Base-by-base conservation (phyloP, 2,888 invertebrate genomes). In the Synanthedon myopaeformis region DNA sequence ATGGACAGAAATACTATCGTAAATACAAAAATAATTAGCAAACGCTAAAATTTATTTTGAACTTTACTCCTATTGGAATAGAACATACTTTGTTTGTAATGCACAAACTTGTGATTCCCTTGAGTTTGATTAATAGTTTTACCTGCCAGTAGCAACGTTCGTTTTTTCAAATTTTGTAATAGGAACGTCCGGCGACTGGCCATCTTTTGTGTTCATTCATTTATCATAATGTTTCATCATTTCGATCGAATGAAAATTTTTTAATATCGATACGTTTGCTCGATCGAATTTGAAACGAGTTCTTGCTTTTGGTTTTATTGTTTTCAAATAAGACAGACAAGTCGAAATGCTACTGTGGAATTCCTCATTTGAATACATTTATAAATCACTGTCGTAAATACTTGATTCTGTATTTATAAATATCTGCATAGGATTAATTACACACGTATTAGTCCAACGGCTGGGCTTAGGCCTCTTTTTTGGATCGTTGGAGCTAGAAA, bases 101-200 rank as follows among this genome's bases (percentile, higher is more conserved):
- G 10, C 6, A 35, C 51, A 56, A 55, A 17, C 56, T 63, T 62
- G 61, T 69, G 65, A 59, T 69, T 70, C 57, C 45, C 45, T 1
- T 45, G 68, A 71, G 67, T 70, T 74, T 83, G 84, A 84, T 84
- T 84, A 81, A 84, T 84, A 73, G 81, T 69, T 64, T 61, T 57
- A 63, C 58, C 68, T 67, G 74, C 72, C 83, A 72, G 84, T 84
- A 84, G 84, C 82, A 55, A 61, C 61, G 53, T 54, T 61, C 55
- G 55, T 58, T 59, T 60, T 23, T 63, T 62, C 12, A 51, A 57
- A 57, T 65, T 62, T 63, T 65, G 65, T 66, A 68, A 64, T 66
- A 62, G 57, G 58, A 64, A 67, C 74, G 73, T 78, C 79, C 78
- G 76, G 74, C 66, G 66, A 65, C 56, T 59, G 60, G 59, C 67